phyloP scores from a whole-genome alignment of 2,797 vertebrate genomes.

The Champsocephalus esox region DNA sequence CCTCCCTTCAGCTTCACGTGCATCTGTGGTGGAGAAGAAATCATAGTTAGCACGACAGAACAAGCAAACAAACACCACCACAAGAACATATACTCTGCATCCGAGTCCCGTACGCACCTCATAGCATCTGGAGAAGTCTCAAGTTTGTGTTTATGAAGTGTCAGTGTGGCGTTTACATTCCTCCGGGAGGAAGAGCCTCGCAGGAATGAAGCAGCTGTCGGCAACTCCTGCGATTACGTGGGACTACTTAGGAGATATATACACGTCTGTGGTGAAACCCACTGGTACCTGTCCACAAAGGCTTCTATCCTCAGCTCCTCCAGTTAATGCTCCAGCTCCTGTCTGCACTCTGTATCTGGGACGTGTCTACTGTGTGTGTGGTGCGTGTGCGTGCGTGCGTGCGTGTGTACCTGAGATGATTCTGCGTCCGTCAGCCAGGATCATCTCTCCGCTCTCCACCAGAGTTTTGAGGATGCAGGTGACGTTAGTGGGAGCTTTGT shows the following conservation, averaged over 20 bases:
- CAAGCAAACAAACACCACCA: neutral
- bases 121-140: conserved; percentile 3
- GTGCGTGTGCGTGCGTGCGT: conserved; percentile 1
- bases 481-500: conserved; percentile 98
- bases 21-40: conserved; percentile 81
- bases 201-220: conserved; percentile 23
- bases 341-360: conserved; percentile 29
- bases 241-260: conserved; percentile 31
- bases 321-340: conserved; percentile 16
- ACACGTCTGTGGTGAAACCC: conserved; percentile 22
- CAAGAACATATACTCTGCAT: neutral
- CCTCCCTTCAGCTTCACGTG: conserved; percentile 78
- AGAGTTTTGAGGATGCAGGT: conserved; percentile 98
- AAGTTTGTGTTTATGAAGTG: conserved; percentile 44
- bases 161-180: conserved; percentile 53
- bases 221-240: conserved; percentile 6
- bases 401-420: conserved; percentile 89
- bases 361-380: conserved; percentile 31
- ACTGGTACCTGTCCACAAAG: conserved; percentile 61
- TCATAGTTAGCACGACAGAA: conserved; percentile 2
- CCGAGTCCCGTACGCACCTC: conserved; percentile 3
- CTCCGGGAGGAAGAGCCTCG: conserved; percentile 18
- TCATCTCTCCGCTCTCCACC: conserved; percentile 98
- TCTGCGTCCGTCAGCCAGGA: conserved; percentile 94
- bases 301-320: conserved; percentile 52